Evolutionary conservation across 2,888 invertebrate species (phyloP), one percentile per base, ranked within the genome.

Genomic region (Laothoe populi): DNA sequence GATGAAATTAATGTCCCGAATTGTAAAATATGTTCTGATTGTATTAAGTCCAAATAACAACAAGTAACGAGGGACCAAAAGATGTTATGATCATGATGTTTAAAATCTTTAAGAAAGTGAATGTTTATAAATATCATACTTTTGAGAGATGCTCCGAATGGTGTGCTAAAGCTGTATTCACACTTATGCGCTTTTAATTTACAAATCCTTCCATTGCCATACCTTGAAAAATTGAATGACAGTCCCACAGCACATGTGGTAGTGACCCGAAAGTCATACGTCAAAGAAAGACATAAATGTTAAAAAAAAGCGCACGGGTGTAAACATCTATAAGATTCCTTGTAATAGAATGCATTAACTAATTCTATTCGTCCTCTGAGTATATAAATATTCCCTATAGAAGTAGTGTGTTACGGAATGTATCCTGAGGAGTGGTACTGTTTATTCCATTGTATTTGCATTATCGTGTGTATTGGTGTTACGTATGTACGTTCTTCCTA

Each of bases 391-490:
- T 58, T 24, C 23, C 24, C 58, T 16, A 58, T 58, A 58, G 58
- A 61, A 31, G 45, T 66, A 62, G 60, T 64, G 64, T 59, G 57
- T 78, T 78, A 75, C 72, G 74, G 73, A 78, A 78, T 74, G 70
- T 72, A 70, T 79, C 74, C 72, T 72, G 72, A 67, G 64, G 72
- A 74, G 75, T 79, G 74, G 69, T 81, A 74, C 77, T 79, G 75
- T 82, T 81, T 83, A 87, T 88, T 88, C 86, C 87, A 86, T 77
- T 81, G 71, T 84, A 79, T 78, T 83, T 84, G 83, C 82, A 86
- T 84, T 84, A 81, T 83, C 68, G 82, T 81, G 84, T 84, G 82
- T 84, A 79, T 83, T 84, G 78, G 77, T 86, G 80, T 83, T 73
- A 82, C 78, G 82, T 84, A 81, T 79, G 82, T 85, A 81, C 72